phyloP scores from a whole-genome alignment of 1,140 invertebrate species.

The Atta texana region DNA sequence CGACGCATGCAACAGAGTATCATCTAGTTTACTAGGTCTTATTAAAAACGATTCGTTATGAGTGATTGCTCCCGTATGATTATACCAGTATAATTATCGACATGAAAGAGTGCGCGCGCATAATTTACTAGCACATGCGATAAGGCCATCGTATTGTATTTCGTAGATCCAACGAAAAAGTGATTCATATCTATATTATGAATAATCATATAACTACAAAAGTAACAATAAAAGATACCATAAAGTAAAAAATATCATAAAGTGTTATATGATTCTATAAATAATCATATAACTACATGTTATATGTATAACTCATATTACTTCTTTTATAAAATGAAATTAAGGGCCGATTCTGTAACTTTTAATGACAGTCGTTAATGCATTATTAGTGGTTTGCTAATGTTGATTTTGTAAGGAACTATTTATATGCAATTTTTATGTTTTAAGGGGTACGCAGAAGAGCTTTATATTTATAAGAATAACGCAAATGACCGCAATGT shows the following conservation, averaged over 20 bases:
- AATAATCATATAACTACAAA: neutral
- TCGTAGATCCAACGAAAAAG: neutral
- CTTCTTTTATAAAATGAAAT: neutral
- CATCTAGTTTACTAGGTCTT: neutral
- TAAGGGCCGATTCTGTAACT: too few relatives aligned
- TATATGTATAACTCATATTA: neutral
- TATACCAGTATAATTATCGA: constrained; percentile 10
- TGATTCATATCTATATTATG: neutral
- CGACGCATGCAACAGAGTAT: neutral
- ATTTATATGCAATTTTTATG: neutral
- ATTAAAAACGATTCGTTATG: constrained; percentile 17
- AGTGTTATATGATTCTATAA: too few relatives aligned
- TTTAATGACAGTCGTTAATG: too few relatives aligned
- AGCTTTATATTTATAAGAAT: too few relatives aligned
- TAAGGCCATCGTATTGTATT: neutral
- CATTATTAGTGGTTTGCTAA: neutral
- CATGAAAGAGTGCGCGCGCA: neutral
- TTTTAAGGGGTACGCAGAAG: neutral
- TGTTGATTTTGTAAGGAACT: neutral
- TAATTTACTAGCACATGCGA: neutral
- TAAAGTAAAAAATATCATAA: too few relatives aligned
- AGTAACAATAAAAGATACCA: too few relatives aligned
- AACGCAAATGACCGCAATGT: too few relatives aligned
- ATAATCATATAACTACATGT: too few relatives aligned
- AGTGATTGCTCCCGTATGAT: neutral